Evolutionary conservation across 2,888 invertebrate genomes (phyloP), one percentile per base, ranked within the genome.

Genomic region (Agrilus mali): DNA sequence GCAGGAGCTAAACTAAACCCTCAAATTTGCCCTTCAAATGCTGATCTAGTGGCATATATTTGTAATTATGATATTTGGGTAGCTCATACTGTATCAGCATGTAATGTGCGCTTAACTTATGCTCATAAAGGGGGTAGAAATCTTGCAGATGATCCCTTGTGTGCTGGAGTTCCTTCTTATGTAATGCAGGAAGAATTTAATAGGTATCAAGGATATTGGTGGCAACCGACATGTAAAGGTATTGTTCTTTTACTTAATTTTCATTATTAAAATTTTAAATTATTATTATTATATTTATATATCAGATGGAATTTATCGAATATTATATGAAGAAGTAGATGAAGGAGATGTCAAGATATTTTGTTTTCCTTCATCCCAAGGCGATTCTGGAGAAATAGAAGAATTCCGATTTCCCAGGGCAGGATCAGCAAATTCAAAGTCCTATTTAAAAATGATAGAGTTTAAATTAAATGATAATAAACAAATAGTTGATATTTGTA

Each of bases 121-220:
- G 79, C 80, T 1, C 80, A 80, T 55, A 80, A 78, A 63, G 79
- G 80, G 4, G 76, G 78, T 7, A 67, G 74, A 50, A 75, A 73
- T 47, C 67, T 89, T 55, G 75, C 80, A 1, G 87, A 89, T 53
- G 90, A 92, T 65, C 89, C 92, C 0, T 66, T 83, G 0, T 87
- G 85, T 57, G 92, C 95, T 0, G 97, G 97, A 0, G 84, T 92
- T n/a, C 95, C 98, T 0, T 93, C 94, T 2, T 98, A 96, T 67
- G 93, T 98, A 1, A 93, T 94, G 64, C 97, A 97, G 66, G 98
- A 98, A 65, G 98, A 98, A 69, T 96, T 98, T 67, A 87, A 87
- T 51, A 72, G 95, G 32, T 97, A 93, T 65, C 89, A 88, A 45
- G 97, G 96, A 0, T 95, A 90, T 66, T 98, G 97, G 97, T 98